Evolutionary conservation across 2,888 invertebrate species (phyloP).

Genomic region (Troides helena): DNA sequence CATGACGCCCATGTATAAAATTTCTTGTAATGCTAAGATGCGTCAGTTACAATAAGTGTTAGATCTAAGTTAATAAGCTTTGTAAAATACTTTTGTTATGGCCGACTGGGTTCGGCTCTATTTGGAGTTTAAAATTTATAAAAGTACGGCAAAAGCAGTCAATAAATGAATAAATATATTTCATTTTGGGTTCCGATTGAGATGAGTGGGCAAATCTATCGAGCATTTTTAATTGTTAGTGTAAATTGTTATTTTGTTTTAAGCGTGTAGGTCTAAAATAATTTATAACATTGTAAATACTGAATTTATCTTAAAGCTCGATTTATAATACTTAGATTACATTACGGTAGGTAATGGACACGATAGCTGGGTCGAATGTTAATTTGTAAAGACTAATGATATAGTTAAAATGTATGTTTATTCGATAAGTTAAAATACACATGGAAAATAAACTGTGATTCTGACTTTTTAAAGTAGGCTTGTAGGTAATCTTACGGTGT

Average conservation of each 20-base stretch:
- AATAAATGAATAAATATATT: conserved; percentile 66
- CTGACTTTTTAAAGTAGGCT: conserved; percentile 77
- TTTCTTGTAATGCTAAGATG: conserved; percentile 59
- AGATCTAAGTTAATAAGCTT: conserved; percentile 65
- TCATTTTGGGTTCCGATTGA: conserved; percentile 71
- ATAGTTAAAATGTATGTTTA: conserved; percentile 57
- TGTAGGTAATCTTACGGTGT: conserved; percentile 69
- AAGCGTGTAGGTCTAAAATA: conserved; percentile 75
- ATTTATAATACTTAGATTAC: conserved; percentile 61
- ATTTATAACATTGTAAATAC: conserved; percentile 76
- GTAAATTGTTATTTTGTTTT: conserved; percentile 81
- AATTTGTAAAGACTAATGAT: conserved; percentile 59
- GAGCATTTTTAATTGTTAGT: conserved; percentile 79
- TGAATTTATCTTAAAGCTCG: conserved; percentile 72
- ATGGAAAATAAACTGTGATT: conserved; percentile 81
- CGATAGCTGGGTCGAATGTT: conserved; percentile 71
- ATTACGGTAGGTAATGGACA: conserved; percentile 73
- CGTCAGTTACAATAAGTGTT: conserved; percentile 67
- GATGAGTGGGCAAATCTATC: conserved; percentile 71
- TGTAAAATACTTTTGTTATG: conserved; percentile 78
- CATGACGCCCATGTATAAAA: conserved; percentile 42
- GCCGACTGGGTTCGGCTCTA: conserved; percentile 76
- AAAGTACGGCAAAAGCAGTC: conserved; percentile 66
- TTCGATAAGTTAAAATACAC: conserved; percentile 67
- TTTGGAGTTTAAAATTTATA: conserved; percentile 78